phyloP scores from a whole-genome alignment of 2,888 invertebrate genomes.

The Drosophila mimica region DNA sequence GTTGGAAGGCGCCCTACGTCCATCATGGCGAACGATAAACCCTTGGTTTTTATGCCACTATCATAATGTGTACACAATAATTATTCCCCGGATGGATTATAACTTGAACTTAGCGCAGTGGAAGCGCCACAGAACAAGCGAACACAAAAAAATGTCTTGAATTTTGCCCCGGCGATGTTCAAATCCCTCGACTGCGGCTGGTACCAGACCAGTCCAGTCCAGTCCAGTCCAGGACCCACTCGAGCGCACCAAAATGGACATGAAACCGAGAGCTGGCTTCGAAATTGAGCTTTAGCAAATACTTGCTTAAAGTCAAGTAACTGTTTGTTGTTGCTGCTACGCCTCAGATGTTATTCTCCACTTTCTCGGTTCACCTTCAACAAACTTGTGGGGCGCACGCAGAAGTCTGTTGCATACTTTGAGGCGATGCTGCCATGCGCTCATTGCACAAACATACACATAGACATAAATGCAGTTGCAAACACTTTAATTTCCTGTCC shows the following conservation, averaged over 20 bases:
- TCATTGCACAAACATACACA: background rate
- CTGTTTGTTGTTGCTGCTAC: slow-evolving; percentile 15
- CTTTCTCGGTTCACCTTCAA: background rate
- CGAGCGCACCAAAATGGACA: slow-evolving; percentile 56
- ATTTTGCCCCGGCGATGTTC: slow-evolving; percentile 47
- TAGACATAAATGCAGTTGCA: background rate
- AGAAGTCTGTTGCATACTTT: slow-evolving; percentile 24
- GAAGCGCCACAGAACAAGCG: slow-evolving; percentile 44
- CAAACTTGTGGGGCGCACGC: slow-evolving; percentile 12
- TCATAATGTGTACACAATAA: slow-evolving; percentile 81
- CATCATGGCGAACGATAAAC: slow-evolving; percentile 67
- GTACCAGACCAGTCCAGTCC: background rate
- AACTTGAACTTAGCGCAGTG: slow-evolving; percentile 65
- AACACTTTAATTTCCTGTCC: slow-evolving; percentile 54
- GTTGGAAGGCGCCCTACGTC: slow-evolving; percentile 34
- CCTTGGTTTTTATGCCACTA: slow-evolving; percentile 65
- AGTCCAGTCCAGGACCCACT: slow-evolving; percentile 39
- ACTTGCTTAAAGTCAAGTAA: slow-evolving; percentile 41
- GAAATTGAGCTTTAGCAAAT: slow-evolving; percentile 51
- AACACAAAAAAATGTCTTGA: slow-evolving; percentile 57
- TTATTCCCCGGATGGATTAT: slow-evolving; percentile 80
- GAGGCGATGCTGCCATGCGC: background rate
- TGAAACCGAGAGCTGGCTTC: slow-evolving; percentile 45
- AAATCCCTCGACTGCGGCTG: slow-evolving; percentile 50
- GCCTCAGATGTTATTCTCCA: background rate